phyloP scores from a whole-genome alignment of 92 coral and sea anemone species.

The Umimayanthus kanabou region DNA sequence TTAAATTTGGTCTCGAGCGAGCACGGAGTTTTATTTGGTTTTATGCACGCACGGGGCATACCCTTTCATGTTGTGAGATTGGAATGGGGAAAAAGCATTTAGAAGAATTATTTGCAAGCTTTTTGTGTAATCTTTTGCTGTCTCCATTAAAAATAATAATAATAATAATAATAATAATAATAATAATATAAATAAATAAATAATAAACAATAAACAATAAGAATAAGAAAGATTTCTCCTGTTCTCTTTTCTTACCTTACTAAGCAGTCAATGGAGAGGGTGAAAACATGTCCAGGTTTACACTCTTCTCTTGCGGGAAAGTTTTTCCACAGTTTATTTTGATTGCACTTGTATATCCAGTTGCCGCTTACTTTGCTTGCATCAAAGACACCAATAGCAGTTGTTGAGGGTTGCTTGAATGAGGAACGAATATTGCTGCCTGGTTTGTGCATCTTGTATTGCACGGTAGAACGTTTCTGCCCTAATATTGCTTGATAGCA shows the following conservation, averaged over 20 bases:
- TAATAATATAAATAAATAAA: too few relatives aligned
- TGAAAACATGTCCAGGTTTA: slow-evolving; percentile 12
- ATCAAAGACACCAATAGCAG: neutral
- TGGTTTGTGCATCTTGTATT: slow-evolving; percentile 4
- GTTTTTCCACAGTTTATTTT: neutral
- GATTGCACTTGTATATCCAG: neutral
- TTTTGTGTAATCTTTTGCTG: too few relatives aligned
- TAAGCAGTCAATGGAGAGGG: slow-evolving; percentile 6
- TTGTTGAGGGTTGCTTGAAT: neutral
- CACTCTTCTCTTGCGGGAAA: neutral
- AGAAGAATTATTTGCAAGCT: too few relatives aligned
- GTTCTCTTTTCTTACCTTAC: neutral
- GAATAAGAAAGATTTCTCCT: too few relatives aligned
- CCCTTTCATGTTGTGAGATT: too few relatives aligned
- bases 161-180: too few relatives aligned
- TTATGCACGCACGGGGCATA: too few relatives aligned
- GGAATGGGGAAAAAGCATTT: too few relatives aligned
- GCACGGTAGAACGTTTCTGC: neutral
- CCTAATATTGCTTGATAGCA: neutral
- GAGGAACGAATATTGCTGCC: neutral
- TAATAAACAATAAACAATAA: too few relatives aligned
- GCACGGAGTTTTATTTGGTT: too few relatives aligned
- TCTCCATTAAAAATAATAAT: too few relatives aligned
- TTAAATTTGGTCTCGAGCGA: too few relatives aligned
- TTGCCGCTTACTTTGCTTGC: neutral